Evolutionary conservation across 2,113 vertebrate genomes (phyloP), one percentile per base, ranked within the genome.

Genomic region (Montifringilla adamsi): DNA sequence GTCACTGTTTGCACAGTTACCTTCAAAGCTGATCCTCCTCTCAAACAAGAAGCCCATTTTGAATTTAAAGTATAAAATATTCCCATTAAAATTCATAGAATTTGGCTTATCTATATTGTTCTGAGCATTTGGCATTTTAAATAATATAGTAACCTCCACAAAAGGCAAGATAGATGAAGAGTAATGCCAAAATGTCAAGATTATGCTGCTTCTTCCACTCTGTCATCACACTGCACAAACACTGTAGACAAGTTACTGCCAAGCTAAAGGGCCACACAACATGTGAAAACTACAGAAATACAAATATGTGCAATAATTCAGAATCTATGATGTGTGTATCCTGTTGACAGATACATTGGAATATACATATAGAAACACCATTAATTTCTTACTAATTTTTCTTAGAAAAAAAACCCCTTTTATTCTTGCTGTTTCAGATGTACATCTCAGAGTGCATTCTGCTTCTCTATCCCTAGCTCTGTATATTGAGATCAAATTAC

Each of bases 151-250:
- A 90, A 90, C 88, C 50, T 83, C 80, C 84, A 94, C 94, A 95
- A 81, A 94, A 95, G 74, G 83, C 60, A 72, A 89, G 69, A 75
- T 15, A 89, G 89, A 97, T 93, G 77, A 91, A 92, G 87, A 84
- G 41, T 87, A 94, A 87, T 95, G 93, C 91, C 93, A 94, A 96
- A 96, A 92, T 91, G 93, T 95, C 90, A 89, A 94, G 93, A 95
- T 94, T 81, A 49, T 77, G 22, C 44, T 91, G 52, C 58, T 87
- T 21, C 74, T 84, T 89, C 89, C 43, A 49, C 73, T 94, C 68
- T 92, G 86, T 92, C 94, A 96, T 92, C 84, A 69, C 19, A 24
- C 50, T 73, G 50, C 59, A 92, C 79, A 93, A 93, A 72, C 59
- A 75, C 50, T 44, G 30, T 37, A 92, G 93, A 56, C 73, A 67